Evolutionary conservation across 1,140 invertebrate species (phyloP).

Genomic region (Saccostrea echinata): DNA sequence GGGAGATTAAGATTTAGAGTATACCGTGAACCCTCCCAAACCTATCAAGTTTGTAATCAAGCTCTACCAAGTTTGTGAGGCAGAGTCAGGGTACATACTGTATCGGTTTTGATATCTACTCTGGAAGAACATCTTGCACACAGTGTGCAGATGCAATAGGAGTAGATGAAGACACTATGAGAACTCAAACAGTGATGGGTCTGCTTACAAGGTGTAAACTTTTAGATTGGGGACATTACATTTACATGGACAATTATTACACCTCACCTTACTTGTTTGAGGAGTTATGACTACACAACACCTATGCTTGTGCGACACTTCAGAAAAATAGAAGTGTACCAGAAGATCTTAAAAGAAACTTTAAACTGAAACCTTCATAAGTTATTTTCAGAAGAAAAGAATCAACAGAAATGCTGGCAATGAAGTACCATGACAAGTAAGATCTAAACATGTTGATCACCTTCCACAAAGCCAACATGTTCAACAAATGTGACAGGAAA

Average conservation of each 20-base stretch:
- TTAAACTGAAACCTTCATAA: slow-evolving; percentile 34
- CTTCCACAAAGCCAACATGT: slow-evolving; percentile 45
- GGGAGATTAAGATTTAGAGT: slow-evolving; percentile 47
- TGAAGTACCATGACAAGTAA: slow-evolving; percentile 54
- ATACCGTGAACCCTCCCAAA: slow-evolving; percentile 55
- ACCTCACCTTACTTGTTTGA: slow-evolving; percentile 49
- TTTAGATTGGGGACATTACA: slow-evolving; percentile 52
- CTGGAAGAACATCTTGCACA: background rate
- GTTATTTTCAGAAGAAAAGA: slow-evolving; percentile 44
- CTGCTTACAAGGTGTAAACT: slow-evolving; percentile 50
- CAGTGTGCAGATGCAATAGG: slow-evolving; percentile 29
- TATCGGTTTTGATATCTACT: slow-evolving; percentile 50
- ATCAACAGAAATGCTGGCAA: slow-evolving; percentile 26
- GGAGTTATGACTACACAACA: slow-evolving; percentile 44
- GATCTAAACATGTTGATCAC: slow-evolving; percentile 55
- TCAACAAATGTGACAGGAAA: slow-evolving; percentile 40
- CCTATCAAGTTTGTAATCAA: slow-evolving; percentile 51
- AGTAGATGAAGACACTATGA: slow-evolving; percentile 39
- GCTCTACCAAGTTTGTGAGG: too few species aligned
- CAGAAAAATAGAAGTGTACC: slow-evolving; percentile 49
- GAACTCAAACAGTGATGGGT: slow-evolving; percentile 48
- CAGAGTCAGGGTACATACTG: slow-evolving; percentile 33
- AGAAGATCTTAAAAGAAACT: slow-evolving; percentile 4
- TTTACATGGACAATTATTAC: slow-evolving; percentile 61
- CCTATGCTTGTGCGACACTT: slow-evolving; percentile 56